phyloP scores from a whole-genome alignment of 2,888 invertebrate genomes.

The Tipula confusa region DNA sequence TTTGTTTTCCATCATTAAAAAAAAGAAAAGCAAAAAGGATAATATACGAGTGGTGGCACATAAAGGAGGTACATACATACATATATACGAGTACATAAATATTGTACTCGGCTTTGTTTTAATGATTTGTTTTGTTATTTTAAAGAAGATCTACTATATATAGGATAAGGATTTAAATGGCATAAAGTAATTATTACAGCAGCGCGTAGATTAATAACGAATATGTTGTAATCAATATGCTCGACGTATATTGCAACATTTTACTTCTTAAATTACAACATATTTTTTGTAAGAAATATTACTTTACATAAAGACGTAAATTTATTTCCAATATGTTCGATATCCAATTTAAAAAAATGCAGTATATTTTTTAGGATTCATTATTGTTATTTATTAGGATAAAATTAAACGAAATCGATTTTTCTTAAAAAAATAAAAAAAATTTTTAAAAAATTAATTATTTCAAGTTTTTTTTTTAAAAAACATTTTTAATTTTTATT shows the following conservation, averaged over 20 bases:
- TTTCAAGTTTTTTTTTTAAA: background rate
- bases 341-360: background rate
- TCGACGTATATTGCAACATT: background rate
- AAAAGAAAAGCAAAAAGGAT: background rate
- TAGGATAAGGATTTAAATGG: background rate
- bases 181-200: background rate
- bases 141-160: background rate
- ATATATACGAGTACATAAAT: background rate
- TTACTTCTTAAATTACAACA: background rate
- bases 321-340: conserved; percentile 20
- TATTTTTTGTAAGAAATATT: background rate
- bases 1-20: conserved; percentile 15
- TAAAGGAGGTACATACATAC: background rate
- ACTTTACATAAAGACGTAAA: background rate
- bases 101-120: background rate
- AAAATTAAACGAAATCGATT: conserved; percentile 25
- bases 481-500: background rate
- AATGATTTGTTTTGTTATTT: conserved; percentile 12
- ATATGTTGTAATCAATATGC: background rate
- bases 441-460: background rate
- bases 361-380: background rate
- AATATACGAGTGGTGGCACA: background rate
- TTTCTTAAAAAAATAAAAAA: background rate
- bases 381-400: conserved; percentile 25
- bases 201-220: background rate